Base-by-base conservation (phyloP, 2,888 invertebrate genomes). In the Lagria hirta region DNA sequence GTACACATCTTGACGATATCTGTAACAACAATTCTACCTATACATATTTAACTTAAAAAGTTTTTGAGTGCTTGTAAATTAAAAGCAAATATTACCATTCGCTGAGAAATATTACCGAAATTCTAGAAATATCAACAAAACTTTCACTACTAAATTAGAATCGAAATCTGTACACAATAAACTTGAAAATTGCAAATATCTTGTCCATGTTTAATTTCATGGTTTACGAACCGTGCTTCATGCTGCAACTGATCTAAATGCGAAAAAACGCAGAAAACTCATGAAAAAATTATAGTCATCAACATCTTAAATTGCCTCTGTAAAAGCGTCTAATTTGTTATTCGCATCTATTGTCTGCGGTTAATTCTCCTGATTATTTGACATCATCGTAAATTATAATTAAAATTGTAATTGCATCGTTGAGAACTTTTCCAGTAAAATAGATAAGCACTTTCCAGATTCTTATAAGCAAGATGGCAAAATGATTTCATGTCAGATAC, bases 261-360 rank as follows among this genome's bases (percentile, higher is more conserved):
- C 54, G 54, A 56, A 51, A 54, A 56, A 47, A 38, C 41, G 41
- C 49, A 29, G 52, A 54, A 49, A 52, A 57, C 52, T 52, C 50
- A 54, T 53, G 52, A 52, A 60, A 60, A 57, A 57, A 58, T 56
- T 56, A 54, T 52, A 49, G 51, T 52, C 55, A 57, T 57, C 58
- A 57, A 48, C 55, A 44, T 46, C 49, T 52, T 45, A 58, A 60
- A 60, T 58, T 60, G 55, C 44, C 50, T 52, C 42, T 51, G 53
- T 57, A 58, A 60, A 60, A 49, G 54, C 48, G 42, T 26, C 52
- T 56, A 58, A 58, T 55, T 57, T 55, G 52, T 57, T 57, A 50
- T 51, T 43, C 45, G 23, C 28, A 43, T 30, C 43, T 43, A 43
- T 43, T 43, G 43, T 43, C 30, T 29, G 35, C 18, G 43, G 33